A percentile compares a stretch with the other conserved stretches of the same genome.
Conservation (phyloP, 2,888 invertebrate species). For the Anthophora plumipes region DNA sequence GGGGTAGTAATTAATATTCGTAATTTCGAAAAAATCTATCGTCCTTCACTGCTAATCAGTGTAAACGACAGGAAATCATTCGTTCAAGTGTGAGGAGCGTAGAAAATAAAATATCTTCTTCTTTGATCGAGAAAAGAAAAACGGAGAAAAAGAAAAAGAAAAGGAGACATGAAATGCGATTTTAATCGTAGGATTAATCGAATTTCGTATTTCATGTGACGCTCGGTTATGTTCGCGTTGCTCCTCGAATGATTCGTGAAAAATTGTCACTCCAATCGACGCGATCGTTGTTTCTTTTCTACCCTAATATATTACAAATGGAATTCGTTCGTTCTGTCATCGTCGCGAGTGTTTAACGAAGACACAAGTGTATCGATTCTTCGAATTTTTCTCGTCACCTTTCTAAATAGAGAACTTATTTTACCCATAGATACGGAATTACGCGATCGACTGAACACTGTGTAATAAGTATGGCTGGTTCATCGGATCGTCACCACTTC, state of each 20-base stretch:
- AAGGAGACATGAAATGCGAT: constrained; percentile 28
- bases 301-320: constrained; percentile 78
- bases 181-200: constrained; percentile 10
- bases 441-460: constrained; percentile 48
- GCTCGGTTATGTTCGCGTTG: constrained; percentile 30
- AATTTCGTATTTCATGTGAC: constrained; percentile 24
- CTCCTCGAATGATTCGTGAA: constrained; percentile 42
- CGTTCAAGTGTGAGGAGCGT: constrained; percentile 39
- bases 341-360: constrained; percentile 68
- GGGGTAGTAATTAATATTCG: constrained; percentile 44
- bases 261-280: constrained; percentile 56
- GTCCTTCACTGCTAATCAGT: constrained; percentile 58
- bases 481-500: constrained; percentile 38
- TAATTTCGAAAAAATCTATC: constrained; percentile 46
- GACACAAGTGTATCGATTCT: constrained; percentile 59
- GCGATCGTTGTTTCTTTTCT: constrained; percentile 68
- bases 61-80: constrained; percentile 62
- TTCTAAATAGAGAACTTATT: constrained; percentile 43
- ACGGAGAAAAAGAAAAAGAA: neutral
- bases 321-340: constrained; percentile 60
- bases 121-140: constrained; percentile 24
- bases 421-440: constrained; percentile 53
- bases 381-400: constrained; percentile 35
- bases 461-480: constrained; percentile 39
- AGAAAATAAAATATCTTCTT: constrained; percentile 43